Evolutionary conservation across 2,113 vertebrate genomes (phyloP).

Genomic region (Phocoena phocoena): DNA sequence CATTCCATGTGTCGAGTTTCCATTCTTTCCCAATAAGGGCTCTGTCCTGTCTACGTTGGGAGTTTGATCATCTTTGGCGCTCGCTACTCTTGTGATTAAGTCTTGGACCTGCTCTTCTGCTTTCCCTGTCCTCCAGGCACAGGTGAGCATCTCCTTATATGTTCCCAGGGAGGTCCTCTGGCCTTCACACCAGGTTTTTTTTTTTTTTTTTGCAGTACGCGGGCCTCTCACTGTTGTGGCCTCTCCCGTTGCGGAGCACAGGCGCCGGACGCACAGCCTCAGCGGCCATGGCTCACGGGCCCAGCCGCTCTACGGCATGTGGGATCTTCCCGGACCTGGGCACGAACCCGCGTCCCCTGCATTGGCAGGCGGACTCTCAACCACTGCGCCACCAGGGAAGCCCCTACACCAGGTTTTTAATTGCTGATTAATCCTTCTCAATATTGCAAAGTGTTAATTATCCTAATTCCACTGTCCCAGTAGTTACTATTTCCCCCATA

Average conservation of each 20-base stretch:
- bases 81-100: neutral
- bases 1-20: neutral
- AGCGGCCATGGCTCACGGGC: too few species aligned
- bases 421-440: neutral
- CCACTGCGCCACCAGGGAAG: too few species aligned
- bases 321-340: too few species aligned
- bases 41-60: neutral
- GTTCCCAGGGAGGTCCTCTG: neutral
- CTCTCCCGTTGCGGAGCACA: too few species aligned
- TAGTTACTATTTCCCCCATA: neutral
- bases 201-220: too few species aligned
- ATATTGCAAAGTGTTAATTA: neutral
- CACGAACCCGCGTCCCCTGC: too few species aligned
- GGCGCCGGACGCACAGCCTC: too few species aligned
- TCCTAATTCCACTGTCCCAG: neutral
- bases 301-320: rapidly evolving
- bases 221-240: too few species aligned
- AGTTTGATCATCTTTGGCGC: neutral
- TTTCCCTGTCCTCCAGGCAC: neutral
- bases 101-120: too few species aligned
- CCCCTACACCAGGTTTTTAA: neutral
- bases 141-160: neutral
- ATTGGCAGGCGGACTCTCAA: too few species aligned
- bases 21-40: neutral
- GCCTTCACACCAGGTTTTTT: neutral